Conservation (phyloP, 2,797 vertebrate genomes). For the Diceros bicornis region DNA sequence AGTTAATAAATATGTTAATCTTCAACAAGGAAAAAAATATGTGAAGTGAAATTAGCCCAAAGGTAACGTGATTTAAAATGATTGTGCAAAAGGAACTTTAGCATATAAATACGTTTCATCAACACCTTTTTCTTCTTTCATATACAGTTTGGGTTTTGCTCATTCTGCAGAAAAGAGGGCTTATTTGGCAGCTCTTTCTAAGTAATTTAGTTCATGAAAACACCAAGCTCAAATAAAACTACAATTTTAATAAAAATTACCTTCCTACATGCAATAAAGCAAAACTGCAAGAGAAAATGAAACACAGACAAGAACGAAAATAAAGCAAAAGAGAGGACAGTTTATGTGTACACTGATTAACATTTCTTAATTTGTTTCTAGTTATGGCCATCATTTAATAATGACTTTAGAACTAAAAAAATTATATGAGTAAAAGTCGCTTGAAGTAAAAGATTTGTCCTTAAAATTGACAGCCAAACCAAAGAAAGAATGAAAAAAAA, state of each 20-base stretch:
- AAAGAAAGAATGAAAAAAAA: background rate
- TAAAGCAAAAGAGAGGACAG: background rate
- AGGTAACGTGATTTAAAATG: constrained; percentile 73
- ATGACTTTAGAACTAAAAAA: constrained; percentile 43
- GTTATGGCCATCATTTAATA: background rate
- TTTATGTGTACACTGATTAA: background rate
- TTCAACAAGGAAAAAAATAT: constrained; percentile 65
- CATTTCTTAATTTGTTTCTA: constrained; percentile 54
- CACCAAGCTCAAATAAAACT: constrained; percentile 51
- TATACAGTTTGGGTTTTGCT: background rate
- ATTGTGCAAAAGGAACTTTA: background rate
- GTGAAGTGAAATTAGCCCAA: constrained; percentile 72
- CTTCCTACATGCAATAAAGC: constrained; percentile 18
- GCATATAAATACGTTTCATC: constrained; percentile 15
- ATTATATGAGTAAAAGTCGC: background rate
- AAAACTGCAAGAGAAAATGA: constrained; percentile 57
- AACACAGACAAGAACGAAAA: background rate
- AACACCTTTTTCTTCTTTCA: background rate
- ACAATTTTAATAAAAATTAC: constrained; percentile 68
- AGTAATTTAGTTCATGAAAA: constrained; percentile 68
- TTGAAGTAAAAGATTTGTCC: background rate
- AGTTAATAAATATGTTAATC: constrained; percentile 86
- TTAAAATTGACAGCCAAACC: background rate
- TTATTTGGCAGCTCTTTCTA: background rate
- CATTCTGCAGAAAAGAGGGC: background rate